These are phyloP conservation scores for Capitulum mitella DNA, from an alignment of 2,888 invertebrate genomes.

Conservation along the genomic window DNA sequence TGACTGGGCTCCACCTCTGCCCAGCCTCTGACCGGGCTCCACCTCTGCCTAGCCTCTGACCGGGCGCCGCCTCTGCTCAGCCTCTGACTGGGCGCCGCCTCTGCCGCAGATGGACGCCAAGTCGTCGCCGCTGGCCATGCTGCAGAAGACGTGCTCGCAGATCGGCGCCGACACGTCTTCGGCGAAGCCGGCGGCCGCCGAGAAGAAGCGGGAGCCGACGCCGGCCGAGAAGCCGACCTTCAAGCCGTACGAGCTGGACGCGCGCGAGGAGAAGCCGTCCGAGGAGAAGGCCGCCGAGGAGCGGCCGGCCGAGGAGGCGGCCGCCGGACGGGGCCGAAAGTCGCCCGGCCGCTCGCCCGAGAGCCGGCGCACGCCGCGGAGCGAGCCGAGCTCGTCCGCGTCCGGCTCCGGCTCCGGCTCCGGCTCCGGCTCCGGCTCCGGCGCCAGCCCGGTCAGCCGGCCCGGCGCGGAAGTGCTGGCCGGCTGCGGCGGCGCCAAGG, in stretches of 20 bases:
- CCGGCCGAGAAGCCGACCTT: constrained; percentile 40
- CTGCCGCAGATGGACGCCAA: constrained; percentile 96
- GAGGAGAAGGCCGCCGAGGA: neutral
- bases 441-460: constrained; percentile 34
- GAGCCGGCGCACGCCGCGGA: neutral
- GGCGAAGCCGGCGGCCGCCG: constrained; percentile 43
- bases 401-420: constrained; percentile 32
- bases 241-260: constrained; percentile 41
- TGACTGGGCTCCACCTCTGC: no score
- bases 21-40: no score
- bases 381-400: neutral
- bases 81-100: no score
- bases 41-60: no score
- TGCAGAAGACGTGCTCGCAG: constrained; percentile 95
- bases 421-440: no score
- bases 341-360: neutral
- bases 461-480: constrained; percentile 35
- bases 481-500: constrained; percentile 24
- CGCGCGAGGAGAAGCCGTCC: constrained; percentile 27
- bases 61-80: no score
- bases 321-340: neutral
- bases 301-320: neutral
- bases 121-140: constrained; percentile 86
- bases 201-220: constrained; percentile 27
- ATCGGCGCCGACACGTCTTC: constrained; percentile 68